Base-by-base conservation (phyloP, 2,888 invertebrate species). In the Leptarthrus brevirostris region DNA sequence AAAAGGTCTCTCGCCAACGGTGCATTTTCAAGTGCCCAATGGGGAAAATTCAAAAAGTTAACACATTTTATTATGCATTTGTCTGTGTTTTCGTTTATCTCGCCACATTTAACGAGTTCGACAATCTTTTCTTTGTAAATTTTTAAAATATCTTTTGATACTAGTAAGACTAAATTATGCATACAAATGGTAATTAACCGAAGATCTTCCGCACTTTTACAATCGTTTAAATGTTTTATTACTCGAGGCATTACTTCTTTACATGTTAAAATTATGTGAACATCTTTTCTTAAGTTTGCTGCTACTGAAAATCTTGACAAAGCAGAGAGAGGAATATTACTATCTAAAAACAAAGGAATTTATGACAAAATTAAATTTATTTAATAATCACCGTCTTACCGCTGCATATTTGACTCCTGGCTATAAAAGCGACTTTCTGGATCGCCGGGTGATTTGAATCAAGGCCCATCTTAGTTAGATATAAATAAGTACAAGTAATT, bases 391-490 rank as follows among this genome's bases (percentile, higher is more conserved):
- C 14, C 26, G 44, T 66, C 52, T 40, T 76, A 75, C 77, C 77
- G 72, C 78, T 77, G 69, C 80, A 80, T 3, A 87, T 77, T n/a
- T 79, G 44, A 2, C 79, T 30, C 12, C 82, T 72, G 1, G 80
- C 81, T 18, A 76, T 79, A 1, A 78, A 49, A 2, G 86, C 79
- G 3, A 88, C 74, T n/a, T 79, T 75, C 72, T 85, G 82, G 76
- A 87, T 78, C 1, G 81, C 76, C 0, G 76, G 64, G 58, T 84
- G 79, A 36, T 81, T 79, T 40, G 83, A 78, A 6, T 80, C 76
- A 4, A 87, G 76, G 3, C 86, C 86, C 77, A 88, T 82, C 80
- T 86, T 86, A 52, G 82, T 84, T 56, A 88, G 80, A 77, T 87
- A 87, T 16, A 87, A 80, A 24, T 87, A 81, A 69, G 83, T 81